A percentile compares a stretch with the other conserved stretches of the same genome.
Evolutionary conservation across 2,888 invertebrate species (phyloP).

Genomic region (Hermodice carunculata): DNA sequence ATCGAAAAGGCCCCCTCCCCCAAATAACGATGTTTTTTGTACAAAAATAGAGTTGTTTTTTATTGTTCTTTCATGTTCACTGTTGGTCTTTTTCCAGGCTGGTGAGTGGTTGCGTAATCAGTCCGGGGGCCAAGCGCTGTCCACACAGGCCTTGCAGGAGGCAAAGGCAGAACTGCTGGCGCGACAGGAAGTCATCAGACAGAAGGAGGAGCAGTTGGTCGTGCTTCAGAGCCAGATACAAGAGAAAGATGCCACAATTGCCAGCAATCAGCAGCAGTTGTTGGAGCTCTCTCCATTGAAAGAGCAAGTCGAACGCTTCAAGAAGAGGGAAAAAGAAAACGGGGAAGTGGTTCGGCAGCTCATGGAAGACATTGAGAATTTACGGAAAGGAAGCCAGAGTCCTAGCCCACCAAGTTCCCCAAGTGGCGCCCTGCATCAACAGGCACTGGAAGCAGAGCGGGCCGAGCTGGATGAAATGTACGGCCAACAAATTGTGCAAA

Average conservation of each 20-base stretch:
- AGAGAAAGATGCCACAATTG: background rate
- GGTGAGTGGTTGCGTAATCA: constrained; percentile 54
- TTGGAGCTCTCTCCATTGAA: constrained; percentile 10
- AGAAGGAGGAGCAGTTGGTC: too few species aligned
- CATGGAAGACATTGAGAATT: constrained; percentile 36
- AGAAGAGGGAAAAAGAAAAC: constrained; percentile 25
- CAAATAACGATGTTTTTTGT: too few species aligned
- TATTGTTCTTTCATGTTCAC: too few species aligned
- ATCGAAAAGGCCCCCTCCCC: too few species aligned
- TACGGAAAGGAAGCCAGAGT: constrained; percentile 17
- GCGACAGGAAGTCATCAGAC: too few species aligned
- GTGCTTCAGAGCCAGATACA: too few species aligned
- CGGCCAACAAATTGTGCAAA: constrained; percentile 43
- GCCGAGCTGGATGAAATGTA: constrained; percentile 47
- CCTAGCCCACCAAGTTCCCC: background rate
- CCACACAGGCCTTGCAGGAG: constrained; percentile 55
- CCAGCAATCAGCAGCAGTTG: background rate
- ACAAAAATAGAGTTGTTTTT: too few species aligned
- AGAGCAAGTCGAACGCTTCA: constrained; percentile 1
- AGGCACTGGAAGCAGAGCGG: constrained; percentile 24
- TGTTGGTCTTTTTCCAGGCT: constrained; percentile 50
- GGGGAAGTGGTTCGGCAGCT: constrained; percentile 32
- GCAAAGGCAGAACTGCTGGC: constrained; percentile 60
- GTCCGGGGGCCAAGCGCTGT: constrained; percentile 47
- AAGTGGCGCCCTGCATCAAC: constrained; percentile 9